Evolutionary conservation across 2,888 invertebrate species (phyloP), one percentile per base, ranked within the genome.

Genomic region (Dryobotodes eremita): DNA sequence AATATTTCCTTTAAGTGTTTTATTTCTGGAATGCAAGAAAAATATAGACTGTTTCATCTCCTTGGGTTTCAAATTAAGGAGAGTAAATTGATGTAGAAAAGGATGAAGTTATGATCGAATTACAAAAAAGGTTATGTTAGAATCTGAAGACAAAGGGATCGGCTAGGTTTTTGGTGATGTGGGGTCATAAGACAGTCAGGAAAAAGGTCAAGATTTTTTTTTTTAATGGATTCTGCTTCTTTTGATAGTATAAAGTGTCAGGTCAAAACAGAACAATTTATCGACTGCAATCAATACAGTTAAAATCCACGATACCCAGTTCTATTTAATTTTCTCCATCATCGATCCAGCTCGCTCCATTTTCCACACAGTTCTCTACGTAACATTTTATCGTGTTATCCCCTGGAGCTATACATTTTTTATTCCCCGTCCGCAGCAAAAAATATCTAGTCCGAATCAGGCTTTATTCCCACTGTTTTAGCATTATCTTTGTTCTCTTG

Each of bases 391-490:
- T 86, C 66, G 79, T 61, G 69, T 71, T 72, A 71, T 86, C 82
- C 82, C 80, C 69, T 5, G 82, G 71, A 88, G 79, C 68, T 79
- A 80, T 86, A 88, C 79, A 82, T 80, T 88, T 89, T 84, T 87
- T 85, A 84, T 82, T 85, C 68, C 62, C 64, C 64, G 59, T 72
- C 46, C 71, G 69, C 50, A 72, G 59, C 71, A 89, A 87, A 88
- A 88, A 89, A 88, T 83, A 80, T 85, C 83, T 81, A 86, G 79
- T 75, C 73, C 46, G 82, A 85, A 86, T 85, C 85, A 80, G 61
- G 72, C 83, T 89, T 88, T 84, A 86, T 86, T 85, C 64, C 71
- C 71, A 78, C 82, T 88, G 82, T 89, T 88, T 88, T 88, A 83
- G 83, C 79, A 82, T 89, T 89, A 87, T 89, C 87, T 84, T 74